These are phyloP conservation scores for Albula glossodonta DNA, from an alignment of 2,113 vertebrate genomes.

Conservation along the genomic window DNA sequence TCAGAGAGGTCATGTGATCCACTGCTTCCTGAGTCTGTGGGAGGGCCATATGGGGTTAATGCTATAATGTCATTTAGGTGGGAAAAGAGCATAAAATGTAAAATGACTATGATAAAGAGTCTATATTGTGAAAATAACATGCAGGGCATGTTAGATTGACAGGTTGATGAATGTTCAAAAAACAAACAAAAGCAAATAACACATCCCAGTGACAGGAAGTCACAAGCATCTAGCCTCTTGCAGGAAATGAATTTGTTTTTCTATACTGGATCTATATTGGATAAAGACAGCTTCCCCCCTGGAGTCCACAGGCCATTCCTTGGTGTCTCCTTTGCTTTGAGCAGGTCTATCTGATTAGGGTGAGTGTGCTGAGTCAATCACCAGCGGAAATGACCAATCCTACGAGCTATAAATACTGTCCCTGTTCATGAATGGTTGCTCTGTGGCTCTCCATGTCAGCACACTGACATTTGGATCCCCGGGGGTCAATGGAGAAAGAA, in stretches of 20 bases:
- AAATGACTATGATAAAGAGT: no score
- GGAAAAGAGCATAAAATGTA: no score
- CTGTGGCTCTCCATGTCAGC: background rate
- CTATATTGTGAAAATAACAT: background rate
- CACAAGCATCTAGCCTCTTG: background rate
- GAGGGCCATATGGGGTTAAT: no score
- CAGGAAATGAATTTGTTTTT: background rate
- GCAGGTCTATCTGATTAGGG: background rate
- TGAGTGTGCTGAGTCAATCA: background rate
- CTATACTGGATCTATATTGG: background rate
- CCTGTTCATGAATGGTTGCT: background rate
- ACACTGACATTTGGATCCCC: background rate
- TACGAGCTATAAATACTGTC: background rate
- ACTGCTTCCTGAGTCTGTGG: no score
- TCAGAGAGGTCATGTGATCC: no score
- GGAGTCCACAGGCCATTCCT: background rate
- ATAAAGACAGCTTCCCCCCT: background rate
- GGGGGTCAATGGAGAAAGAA: background rate
- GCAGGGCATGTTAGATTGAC: background rate
- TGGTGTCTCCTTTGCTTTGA: background rate
- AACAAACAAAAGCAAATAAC: background rate
- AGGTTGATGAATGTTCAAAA: background rate
- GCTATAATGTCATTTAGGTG: no score
- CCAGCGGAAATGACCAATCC: background rate
- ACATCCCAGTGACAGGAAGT: background rate